Conservation (phyloP, 2,888 invertebrate genomes). For the Dolomedes plantarius region DNA sequence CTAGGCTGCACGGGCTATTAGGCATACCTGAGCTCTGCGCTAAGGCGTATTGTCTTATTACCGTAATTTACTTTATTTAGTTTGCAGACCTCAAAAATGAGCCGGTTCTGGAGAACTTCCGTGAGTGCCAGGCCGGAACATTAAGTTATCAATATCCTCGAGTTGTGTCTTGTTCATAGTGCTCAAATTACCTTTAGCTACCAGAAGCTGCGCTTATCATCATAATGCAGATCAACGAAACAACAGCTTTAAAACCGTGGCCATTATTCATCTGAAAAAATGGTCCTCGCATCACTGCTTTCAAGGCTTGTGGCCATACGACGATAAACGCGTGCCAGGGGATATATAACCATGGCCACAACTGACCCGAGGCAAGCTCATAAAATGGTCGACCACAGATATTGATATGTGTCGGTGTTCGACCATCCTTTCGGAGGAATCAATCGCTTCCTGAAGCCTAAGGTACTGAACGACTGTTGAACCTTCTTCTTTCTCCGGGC, state of each 20-base stretch:
- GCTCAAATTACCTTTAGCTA: constrained; percentile 35
- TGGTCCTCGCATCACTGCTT: constrained; percentile 25
- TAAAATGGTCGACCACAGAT: constrained; percentile 22
- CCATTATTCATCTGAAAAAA: constrained; percentile 44
- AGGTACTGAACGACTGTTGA: constrained; percentile 60
- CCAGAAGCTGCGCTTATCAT: constrained; percentile 3
- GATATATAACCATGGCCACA: constrained; percentile 36
- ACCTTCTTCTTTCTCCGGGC: constrained; percentile 42
- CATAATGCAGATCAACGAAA: constrained; percentile 26
- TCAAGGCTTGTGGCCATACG: constrained; percentile 47
- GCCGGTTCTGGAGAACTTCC: constrained; percentile 33
- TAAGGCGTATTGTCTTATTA: not conserved
- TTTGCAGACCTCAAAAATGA: constrained; percentile 8
- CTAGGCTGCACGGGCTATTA: not conserved
- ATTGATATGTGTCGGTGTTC: constrained; percentile 39
- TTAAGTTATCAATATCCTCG: constrained; percentile 43
- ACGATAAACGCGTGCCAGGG: constrained; percentile 32
- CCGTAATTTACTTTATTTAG: not conserved
- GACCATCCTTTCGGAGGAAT: constrained; percentile 18
- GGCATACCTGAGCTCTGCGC: too few species aligned
- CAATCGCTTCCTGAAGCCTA: constrained; percentile 41
- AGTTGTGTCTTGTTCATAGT: constrained; percentile 27
- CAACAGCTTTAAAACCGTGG: constrained; percentile 22
- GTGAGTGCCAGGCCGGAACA: constrained; percentile 37
- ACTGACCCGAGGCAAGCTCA: constrained; percentile 48